phyloP scores from a whole-genome alignment of 2,797 vertebrate genomes.

The Peromyscus aztecus region DNA sequence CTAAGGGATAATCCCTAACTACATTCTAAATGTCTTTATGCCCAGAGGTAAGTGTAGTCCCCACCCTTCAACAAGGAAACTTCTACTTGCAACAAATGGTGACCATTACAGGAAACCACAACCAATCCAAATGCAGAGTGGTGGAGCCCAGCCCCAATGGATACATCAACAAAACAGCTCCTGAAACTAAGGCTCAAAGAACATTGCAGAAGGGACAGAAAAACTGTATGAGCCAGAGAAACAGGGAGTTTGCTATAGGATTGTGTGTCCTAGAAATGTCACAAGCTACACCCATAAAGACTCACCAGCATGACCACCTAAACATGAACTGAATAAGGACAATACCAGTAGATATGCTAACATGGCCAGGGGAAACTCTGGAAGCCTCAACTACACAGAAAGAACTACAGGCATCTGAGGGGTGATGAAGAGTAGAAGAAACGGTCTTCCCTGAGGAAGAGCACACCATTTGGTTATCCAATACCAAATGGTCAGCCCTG shows the following conservation, averaged over 20 bases:
- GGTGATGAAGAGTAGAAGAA: not conserved
- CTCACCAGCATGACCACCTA: not conserved
- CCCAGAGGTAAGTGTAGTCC: not conserved
- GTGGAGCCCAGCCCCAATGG: too few relatives aligned
- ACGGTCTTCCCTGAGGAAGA: not conserved
- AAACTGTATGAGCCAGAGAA: not conserved
- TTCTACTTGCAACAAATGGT: not conserved
- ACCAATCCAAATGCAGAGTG: not conserved
- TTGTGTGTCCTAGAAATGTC: not conserved
- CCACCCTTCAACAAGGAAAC: not conserved
- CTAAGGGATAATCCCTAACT: not conserved
- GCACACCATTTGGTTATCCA: not conserved
- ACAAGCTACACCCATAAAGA: not conserved
- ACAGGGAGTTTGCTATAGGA: not conserved
- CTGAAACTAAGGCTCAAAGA: not conserved
- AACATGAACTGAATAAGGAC: not conserved
- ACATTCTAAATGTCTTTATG: not conserved
- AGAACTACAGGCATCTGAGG: not conserved
- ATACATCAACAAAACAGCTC: not conserved
- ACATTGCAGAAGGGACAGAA: not conserved
- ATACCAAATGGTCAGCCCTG: not conserved
- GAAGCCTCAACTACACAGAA: not conserved
- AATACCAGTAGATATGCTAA: not conserved
- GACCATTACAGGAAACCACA: not conserved
- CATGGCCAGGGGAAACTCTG: not conserved